These are phyloP conservation scores for Coleophora flavipennella DNA, from an alignment of 2,888 invertebrate genomes.

Conservation along the genomic window DNA sequence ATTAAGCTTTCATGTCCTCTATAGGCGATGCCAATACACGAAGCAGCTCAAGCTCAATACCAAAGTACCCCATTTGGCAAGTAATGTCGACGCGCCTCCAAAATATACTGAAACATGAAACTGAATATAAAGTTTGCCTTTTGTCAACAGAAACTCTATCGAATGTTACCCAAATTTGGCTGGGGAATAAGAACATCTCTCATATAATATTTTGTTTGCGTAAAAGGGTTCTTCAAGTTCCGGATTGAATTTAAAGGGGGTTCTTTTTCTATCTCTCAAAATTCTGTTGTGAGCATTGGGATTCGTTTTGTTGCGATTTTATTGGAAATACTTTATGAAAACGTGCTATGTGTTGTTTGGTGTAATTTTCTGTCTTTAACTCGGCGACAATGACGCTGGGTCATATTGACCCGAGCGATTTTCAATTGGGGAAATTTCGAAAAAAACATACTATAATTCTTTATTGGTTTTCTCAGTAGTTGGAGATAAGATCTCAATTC, in stretches of 20 bases:
- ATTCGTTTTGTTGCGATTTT: no score
- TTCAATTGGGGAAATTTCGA: no score
- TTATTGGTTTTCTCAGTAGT: no score
- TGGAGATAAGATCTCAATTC: no score
- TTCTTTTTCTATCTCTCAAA: conserved; percentile 16
- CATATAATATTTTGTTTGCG: conserved; percentile 37
- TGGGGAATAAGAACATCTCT: conserved; percentile 32
- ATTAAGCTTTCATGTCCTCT: no score
- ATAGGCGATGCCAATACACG: conserved; percentile 35
- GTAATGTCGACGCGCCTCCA: conserved; percentile 27
- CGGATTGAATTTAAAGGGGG: conserved; percentile 40
- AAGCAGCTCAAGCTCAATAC: conserved; percentile 28
- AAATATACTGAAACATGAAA: conserved; percentile 35
- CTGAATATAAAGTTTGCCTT: conserved; percentile 36
- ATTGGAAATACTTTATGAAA: no score
- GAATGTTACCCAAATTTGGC: conserved; percentile 31
- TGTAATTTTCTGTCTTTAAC: no score
- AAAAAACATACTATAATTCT: no score
- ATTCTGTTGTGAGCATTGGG: no score
- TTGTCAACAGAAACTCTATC: conserved; percentile 33
- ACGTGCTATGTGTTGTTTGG: no score
- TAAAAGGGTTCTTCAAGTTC: conserved; percentile 26
- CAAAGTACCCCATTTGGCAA: conserved; percentile 63
- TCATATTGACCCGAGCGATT: no score
- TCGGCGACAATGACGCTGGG: no score